Conservation (phyloP, 2,113 vertebrate species). For the Cygnus buccinator region DNA sequence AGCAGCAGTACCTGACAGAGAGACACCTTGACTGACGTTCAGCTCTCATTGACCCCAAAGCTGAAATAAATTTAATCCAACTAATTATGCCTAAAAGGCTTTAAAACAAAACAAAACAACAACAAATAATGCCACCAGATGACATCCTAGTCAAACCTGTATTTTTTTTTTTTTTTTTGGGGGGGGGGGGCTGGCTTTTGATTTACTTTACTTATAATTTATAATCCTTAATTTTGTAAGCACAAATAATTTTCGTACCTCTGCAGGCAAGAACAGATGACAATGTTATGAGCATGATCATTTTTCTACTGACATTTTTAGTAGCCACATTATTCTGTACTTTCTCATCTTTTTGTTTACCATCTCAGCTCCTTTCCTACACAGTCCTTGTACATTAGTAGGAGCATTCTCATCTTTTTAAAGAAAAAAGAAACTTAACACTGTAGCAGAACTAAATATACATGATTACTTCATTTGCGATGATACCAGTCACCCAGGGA, state of each 20-base stretch:
- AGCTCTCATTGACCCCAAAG: background rate
- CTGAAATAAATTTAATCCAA: background rate
- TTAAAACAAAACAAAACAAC: background rate
- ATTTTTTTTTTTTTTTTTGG: background rate
- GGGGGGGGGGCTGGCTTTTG: no score
- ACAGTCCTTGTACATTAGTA: background rate
- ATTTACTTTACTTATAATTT: background rate
- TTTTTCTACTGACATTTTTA: background rate
- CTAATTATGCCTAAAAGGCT: background rate
- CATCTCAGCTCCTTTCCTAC: background rate
- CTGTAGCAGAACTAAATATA: background rate
- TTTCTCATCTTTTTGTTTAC: background rate
- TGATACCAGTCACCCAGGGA: background rate
- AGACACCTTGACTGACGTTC: background rate
- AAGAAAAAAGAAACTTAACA: background rate
- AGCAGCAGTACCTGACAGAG: background rate
- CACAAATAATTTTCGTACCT: background rate
- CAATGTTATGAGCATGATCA: background rate
- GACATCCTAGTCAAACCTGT: background rate
- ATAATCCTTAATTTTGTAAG: background rate
- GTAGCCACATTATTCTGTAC: background rate
- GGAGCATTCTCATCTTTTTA: background rate
- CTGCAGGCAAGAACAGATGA: background rate
- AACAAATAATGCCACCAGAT: background rate
- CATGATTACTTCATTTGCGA: slow-evolving; percentile 16